Base-by-base conservation (phyloP, 2,113 vertebrate species). In the Mesocricetus auratus region DNA sequence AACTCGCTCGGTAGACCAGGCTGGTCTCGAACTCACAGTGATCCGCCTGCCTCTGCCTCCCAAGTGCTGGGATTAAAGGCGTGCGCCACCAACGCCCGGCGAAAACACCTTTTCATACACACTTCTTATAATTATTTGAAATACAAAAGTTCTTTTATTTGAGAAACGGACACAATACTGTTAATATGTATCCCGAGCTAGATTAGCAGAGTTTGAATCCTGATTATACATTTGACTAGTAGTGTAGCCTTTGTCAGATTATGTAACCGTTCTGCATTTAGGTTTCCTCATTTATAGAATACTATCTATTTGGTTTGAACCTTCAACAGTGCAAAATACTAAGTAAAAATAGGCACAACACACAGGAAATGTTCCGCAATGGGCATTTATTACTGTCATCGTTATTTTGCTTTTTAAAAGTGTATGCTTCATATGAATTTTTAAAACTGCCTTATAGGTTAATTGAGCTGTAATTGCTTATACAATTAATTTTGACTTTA, bases 261-360 rank as follows among this genome's bases (percentile, higher is more conserved):
- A 71, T 3, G 66, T 94, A 74, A 60, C n/a, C 1, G 89, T 36
- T 86, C 4, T 66, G 3, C 62, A 42, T 56, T 83, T 91, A 10
- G 86, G 16, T 83, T 89, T 90, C 42, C 50, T 86, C 8, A 29
- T 90, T 64, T 86, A 56, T 90, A 92, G 93, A 89, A 77, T 45
- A 92, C 50, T 81, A 36, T 6, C 0, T 88, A 58, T 58, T 42
- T 26, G 24, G 66, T 93, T 86, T 94, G 68, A 93, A 8, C 22
- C 29, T 93, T 92, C 88, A 73, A 31, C 56, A 94, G 39, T 85
- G 13, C 50, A 79, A 60, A 93, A 26, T 95, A 68, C 64, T 95
- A 47, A 92, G 77, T 73, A 42, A 85, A 60, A 82, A 82, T 69
- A 19, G 94, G 31, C 22, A 8, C 10, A 60, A 7, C 12, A 68